Percentiles rank a stretch among this genome's conserved stretches.
phyloP scores from a whole-genome alignment of 2,797 vertebrate species.

The Enteromius trimaculatus region DNA sequence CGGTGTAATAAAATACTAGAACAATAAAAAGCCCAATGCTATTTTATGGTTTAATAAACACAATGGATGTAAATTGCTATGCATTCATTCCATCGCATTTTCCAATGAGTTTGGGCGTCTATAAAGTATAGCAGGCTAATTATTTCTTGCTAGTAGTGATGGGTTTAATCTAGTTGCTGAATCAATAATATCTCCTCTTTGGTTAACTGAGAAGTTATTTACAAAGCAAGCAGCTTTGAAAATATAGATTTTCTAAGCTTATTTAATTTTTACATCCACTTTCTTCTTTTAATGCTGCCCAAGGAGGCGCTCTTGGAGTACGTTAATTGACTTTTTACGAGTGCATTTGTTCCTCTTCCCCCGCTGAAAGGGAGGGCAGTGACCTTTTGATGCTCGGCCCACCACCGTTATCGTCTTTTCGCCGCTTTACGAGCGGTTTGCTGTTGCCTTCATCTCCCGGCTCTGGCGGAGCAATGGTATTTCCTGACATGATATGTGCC shows the following conservation, averaged over 20 bases:
- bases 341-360: slow-evolving; percentile 34
- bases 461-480: slow-evolving; percentile 36
- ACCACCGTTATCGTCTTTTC: slow-evolving; percentile 3
- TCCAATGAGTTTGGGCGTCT: slow-evolving; percentile 23
- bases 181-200: slow-evolving; percentile 37
- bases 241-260: slow-evolving; percentile 43
- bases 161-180: slow-evolving; percentile 12
- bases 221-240: slow-evolving; percentile 30
- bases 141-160: background rate
- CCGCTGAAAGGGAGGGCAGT: background rate
- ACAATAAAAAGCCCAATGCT: slow-evolving; percentile 54
- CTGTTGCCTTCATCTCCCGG: slow-evolving; percentile 29
- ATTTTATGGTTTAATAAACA: slow-evolving; percentile 64
- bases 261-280: slow-evolving; percentile 33
- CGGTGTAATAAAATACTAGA: slow-evolving; percentile 62
- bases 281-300: slow-evolving; percentile 13
- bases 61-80: slow-evolving; percentile 60
- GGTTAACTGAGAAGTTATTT: slow-evolving; percentile 37
- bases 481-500: slow-evolving; percentile 41
- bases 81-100: slow-evolving; percentile 43
- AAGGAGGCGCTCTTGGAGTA: slow-evolving; percentile 5
- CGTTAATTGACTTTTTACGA: slow-evolving; percentile 43
- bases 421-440: slow-evolving; percentile 3
- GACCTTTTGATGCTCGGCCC: slow-evolving; percentile 29
- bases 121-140: slow-evolving; percentile 33